Percentiles rank a stretch among this genome's conserved stretches.
Conservation (phyloP, 2,113 vertebrate species). For the Camarhynchus parvulus region DNA sequence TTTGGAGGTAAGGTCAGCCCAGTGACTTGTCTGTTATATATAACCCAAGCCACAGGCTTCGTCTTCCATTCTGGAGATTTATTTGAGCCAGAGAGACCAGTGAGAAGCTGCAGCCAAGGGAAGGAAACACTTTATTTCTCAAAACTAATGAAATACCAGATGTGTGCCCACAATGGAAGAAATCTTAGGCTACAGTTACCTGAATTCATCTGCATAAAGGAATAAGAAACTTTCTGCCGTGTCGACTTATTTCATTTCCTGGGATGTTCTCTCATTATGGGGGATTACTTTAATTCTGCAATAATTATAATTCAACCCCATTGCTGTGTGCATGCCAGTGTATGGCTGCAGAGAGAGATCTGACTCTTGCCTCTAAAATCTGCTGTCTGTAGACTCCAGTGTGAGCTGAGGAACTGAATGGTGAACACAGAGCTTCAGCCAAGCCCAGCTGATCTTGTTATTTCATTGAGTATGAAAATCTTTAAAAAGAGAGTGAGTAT, state of each 20-base stretch:
- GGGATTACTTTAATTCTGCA: not conserved
- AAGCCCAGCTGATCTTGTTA: not conserved
- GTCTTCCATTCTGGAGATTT: not conserved
- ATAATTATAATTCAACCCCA: not conserved
- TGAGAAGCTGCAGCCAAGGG: not conserved
- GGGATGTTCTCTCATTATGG: not conserved
- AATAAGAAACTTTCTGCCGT: not conserved
- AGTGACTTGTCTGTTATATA: not conserved
- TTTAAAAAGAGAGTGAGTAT: not conserved
- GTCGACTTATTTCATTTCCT: not conserved
- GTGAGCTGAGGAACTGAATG: not conserved
- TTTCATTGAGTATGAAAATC: not conserved
- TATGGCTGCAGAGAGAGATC: not conserved
- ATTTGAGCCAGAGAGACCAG: not conserved
- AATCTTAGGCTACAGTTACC: not conserved
- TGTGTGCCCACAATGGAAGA: not conserved
- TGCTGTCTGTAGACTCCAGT: not conserved
- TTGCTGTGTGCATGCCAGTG: not conserved
- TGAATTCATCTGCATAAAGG: not conserved
- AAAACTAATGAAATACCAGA: not conserved
- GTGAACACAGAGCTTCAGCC: not conserved
- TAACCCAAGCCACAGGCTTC: not conserved
- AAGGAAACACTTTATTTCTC: not conserved
- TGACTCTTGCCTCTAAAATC: not conserved
- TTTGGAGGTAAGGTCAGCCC: slow-evolving; percentile 2